These are phyloP conservation scores for Cantharis nigra DNA, from an alignment of 2,888 invertebrate genomes.

Conservation along the genomic window DNA sequence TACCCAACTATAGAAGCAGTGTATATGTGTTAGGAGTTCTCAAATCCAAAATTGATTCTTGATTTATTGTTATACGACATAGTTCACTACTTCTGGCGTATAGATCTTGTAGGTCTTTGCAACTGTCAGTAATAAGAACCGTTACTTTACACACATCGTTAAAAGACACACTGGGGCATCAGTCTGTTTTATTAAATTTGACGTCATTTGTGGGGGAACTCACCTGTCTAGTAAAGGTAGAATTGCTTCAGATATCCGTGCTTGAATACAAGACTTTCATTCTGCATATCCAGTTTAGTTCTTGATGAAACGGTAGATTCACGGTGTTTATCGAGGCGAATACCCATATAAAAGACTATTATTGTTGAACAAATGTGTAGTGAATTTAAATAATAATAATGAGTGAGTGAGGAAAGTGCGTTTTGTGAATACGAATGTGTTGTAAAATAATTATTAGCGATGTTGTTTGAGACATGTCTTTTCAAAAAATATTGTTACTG, in stretches of 20 bases:
- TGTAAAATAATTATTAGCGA: slow-evolving; percentile 10
- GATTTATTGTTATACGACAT: neutral
- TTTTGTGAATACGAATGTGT: slow-evolving; percentile 8
- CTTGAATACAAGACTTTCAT: slow-evolving; percentile 36
- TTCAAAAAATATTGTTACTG: slow-evolving; percentile 29
- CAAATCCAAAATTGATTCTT: neutral
- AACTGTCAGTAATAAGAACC: slow-evolving; percentile 30
- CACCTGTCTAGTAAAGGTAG: slow-evolving; percentile 33
- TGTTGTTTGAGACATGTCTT: slow-evolving; percentile 29
- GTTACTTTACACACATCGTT: slow-evolving; percentile 26
- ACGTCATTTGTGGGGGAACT: slow-evolving; percentile 34
- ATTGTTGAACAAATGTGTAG: neutral
- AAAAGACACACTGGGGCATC: slow-evolving; percentile 18
- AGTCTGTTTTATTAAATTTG: slow-evolving; percentile 28
- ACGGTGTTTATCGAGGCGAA: neutral
- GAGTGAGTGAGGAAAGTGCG: neutral
- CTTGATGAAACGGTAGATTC: slow-evolving; percentile 14
- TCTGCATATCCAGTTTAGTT: slow-evolving; percentile 25
- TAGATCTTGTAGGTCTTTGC: slow-evolving; percentile 25
- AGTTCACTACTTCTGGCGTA: slow-evolving; percentile 25
- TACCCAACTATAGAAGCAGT: neutral
- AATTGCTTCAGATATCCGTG: slow-evolving; percentile 23
- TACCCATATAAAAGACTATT: neutral
- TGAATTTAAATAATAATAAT: neutral
- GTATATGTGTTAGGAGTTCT: neutral